These are phyloP conservation scores for Pentamera pediparva DNA, from an alignment of 53 echinoderm and acorn worm genomes.

Conservation along the genomic window DNA sequence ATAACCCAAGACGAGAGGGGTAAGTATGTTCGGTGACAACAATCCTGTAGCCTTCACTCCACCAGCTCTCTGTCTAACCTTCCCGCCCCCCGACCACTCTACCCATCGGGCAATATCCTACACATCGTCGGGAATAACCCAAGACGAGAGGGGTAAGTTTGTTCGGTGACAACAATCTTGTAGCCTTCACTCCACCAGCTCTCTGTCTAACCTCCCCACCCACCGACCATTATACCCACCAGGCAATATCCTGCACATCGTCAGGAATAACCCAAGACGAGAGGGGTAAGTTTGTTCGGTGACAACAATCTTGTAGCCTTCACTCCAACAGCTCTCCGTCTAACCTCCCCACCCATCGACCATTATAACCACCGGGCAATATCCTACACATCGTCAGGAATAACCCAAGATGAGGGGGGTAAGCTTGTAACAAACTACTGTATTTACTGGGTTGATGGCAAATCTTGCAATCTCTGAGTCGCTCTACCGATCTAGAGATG, in stretches of 20 bases:
- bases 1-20: constrained; percentile 90
- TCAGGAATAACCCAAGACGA: constrained; percentile 87
- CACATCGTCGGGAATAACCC: constrained; percentile 93
- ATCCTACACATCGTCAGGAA: constrained; percentile 87
- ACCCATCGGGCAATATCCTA: constrained; percentile 76
- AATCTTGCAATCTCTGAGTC: constrained; percentile 67
- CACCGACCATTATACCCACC: constrained; percentile 87
- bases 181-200: constrained; percentile 70
- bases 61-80: constrained; percentile 69
- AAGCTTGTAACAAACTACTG: too few species aligned
- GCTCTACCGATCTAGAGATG: constrained; percentile 75
- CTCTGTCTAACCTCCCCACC: constrained; percentile 57
- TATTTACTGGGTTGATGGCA: constrained; percentile 56
- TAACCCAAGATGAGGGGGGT: constrained; percentile 91
- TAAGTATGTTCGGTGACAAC: too few species aligned
- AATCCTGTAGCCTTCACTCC: constrained; percentile 62
- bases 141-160: constrained; percentile 89
- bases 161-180: too few species aligned
- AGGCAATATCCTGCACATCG: constrained; percentile 78
- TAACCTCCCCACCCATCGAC: constrained; percentile 65
- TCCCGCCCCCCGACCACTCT: constrained; percentile 68
- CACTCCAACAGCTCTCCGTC: constrained; percentile 75
- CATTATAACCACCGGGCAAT: constrained; percentile 84
- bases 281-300: constrained; percentile 90
- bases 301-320: constrained; percentile 46